Evolutionary conservation across 2,888 invertebrate species (phyloP), one percentile per base, ranked within the genome.

Genomic region (Tanytarsus gracilentus): DNA sequence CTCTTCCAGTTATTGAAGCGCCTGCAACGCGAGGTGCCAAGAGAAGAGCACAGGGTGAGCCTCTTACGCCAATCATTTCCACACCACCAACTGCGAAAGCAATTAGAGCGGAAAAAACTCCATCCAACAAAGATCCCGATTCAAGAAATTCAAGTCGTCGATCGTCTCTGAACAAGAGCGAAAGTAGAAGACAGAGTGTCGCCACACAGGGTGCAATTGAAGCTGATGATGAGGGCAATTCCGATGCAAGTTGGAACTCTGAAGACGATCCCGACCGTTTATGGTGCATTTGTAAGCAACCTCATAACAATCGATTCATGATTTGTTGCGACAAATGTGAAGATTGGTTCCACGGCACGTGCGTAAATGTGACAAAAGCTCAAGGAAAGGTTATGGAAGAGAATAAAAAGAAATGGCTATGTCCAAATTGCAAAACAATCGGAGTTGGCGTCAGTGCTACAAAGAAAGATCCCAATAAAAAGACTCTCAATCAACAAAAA

Each of bases 261-360:
- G 92, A 93, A 74, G 93, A 94, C 75, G 94, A 95, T 78, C 94
- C 94, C 7, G 84, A 88, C 68, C 86, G 81, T 81, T 81, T 95
- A 58, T 96, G 96, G 94, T 96, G 96, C 72, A 88, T 96, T 69
- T 96, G 96, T 70, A 86, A 86, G 66, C 90, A 92, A 69, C 96
- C 96, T 0, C 94, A 95, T 71, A 92, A 94, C 68, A 93, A 95
- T 73, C 79, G 94, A 59, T 96, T 97, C 71, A 97, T 97, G 96
- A 96, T 96, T 67, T 93, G 93, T 72, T 97, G 97, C 72, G 96
- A 97, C 72, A 81, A 83, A 11, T 97, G 96, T 71, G 90, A 93
- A 70, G 94, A 96, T 70, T 97, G 96, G 96, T 97, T 92, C 71
- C 96, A 97, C 71, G 96, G 96, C n/a, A 90, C 88, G 69, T 97